Evolutionary conservation across 2,113 vertebrate genomes (phyloP), one percentile per base, ranked within the genome.

Genomic region (Chrysochloris asiatica): DNA sequence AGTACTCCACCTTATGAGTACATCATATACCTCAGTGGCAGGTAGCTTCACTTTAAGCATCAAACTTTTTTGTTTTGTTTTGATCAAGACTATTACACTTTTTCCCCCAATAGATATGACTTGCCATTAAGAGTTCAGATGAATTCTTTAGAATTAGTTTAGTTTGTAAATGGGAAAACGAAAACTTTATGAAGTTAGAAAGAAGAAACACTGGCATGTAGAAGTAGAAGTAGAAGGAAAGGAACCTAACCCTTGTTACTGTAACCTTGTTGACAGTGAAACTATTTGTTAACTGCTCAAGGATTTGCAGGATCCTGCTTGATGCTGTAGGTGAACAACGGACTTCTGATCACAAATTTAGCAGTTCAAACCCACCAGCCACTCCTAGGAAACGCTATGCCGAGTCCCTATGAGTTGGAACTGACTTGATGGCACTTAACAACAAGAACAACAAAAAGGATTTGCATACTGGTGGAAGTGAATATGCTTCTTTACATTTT

Each of bases 121-220:
- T 67, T 83, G 59, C 77, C 50, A 81, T 84, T 78, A 80, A 91
- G 63, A 65, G 8, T 91, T 80, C 45, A 54, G 63, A 79, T n/a
- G 38, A 61, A n/a, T 69, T 63, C 59, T 92, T 73, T 38, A 41
- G 36, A 91, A 76, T 59, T 61, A 59, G 30, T 65, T 90, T 50
- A 79, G 76, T 77, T 90, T 93, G 38, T 38, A 86, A 59, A n/a
- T n/a, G 59, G 59, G 50, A 86, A 86, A 91, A 43, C 63, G 41
- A 85, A 82, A 81, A 71, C 22, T 52, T 12, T 52, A 52, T 52
- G 6, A 52, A 52, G 50, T 52, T n/a, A 52, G 3, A 52, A 52
- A 6, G 50, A 52, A 52, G 52, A 83, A 79, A 83, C 28, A 79
- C 4, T 17, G 43, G 33, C 9, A 71, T 30, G 26, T 80, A n/a